phyloP scores from a whole-genome alignment of 2,113 vertebrate genomes.

The Ophthalmolycus amberensis region DNA sequence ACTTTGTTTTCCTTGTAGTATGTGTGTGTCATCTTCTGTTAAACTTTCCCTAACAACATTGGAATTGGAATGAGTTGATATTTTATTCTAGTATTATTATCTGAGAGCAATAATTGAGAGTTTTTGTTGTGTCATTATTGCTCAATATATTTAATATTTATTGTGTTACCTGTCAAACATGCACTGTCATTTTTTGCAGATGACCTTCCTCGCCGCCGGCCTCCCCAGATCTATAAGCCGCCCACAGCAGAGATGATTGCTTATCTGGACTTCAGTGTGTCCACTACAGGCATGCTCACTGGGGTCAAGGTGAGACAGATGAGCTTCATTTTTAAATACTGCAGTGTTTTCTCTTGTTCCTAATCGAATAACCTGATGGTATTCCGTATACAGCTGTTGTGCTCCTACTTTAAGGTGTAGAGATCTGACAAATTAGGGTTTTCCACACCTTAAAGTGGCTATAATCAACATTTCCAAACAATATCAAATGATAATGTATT shows the following conservation, averaged over 20 bases:
- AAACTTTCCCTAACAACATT: not conserved
- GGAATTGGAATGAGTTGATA: not conserved
- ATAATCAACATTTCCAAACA: not conserved
- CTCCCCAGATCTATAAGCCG: slow-evolving; percentile 93
- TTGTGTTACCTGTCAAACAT: slow-evolving; percentile 5
- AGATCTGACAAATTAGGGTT: too few species aligned
- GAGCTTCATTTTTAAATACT: not conserved
- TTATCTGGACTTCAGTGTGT: slow-evolving; percentile 97
- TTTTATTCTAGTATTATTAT: not conserved
- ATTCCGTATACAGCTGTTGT: not conserved
- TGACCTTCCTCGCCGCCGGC: slow-evolving; percentile 93
- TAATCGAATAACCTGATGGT: not conserved
- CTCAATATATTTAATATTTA: not conserved
- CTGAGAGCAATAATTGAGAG: not conserved
- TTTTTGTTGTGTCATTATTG: not conserved
- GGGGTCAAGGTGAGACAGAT: slow-evolving; percentile 91
- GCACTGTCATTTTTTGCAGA: slow-evolving; percentile 80
- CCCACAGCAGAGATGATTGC: slow-evolving; percentile 97
- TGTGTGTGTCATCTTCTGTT: not conserved
- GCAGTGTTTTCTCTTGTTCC: not conserved
- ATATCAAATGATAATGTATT: not conserved
- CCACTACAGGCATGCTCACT: slow-evolving; percentile 98
- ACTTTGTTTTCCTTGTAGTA: not conserved
- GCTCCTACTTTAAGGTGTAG: not conserved
- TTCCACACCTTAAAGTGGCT: not conserved